These are phyloP conservation scores for Tipula lateralis DNA, from an alignment of 2,888 invertebrate species.

Conservation along the genomic window DNA sequence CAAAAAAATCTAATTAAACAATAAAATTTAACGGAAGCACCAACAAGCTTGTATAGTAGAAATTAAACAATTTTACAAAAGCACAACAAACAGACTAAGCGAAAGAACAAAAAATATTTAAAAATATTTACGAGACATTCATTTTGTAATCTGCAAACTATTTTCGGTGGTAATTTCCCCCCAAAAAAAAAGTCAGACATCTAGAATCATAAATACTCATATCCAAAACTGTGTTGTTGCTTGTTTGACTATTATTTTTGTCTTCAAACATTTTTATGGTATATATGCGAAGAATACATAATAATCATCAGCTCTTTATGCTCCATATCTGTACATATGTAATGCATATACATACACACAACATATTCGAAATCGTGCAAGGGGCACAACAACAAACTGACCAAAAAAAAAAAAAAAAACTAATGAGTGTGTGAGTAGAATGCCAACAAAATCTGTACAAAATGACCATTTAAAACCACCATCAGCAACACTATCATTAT, in stretches of 20 bases:
- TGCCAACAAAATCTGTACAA: neutral
- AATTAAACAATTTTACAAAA: neutral
- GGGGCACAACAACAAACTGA: neutral
- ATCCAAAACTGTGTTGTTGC: neutral
- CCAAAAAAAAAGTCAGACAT: neutral
- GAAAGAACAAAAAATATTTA: neutral
- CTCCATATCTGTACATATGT: neutral
- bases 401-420: neutral
- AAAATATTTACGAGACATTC: neutral
- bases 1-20: neutral
- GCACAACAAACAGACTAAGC: neutral
- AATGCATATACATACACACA: neutral
- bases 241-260: neutral
- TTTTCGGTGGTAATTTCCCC: neutral
- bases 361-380: neutral
- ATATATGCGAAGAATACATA: neutral
- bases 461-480: slow-evolving; percentile 24
- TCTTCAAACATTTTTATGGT: neutral
- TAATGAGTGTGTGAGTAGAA: neutral
- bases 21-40: neutral
- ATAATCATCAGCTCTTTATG: neutral
- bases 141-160: neutral
- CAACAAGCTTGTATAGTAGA: neutral
- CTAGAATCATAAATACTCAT: neutral
- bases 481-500: slow-evolving; percentile 19